Evolutionary conservation across 1,140 invertebrate species (phyloP), one percentile per base, ranked within the genome.

Genomic region (Spodoptera frugiperda): DNA sequence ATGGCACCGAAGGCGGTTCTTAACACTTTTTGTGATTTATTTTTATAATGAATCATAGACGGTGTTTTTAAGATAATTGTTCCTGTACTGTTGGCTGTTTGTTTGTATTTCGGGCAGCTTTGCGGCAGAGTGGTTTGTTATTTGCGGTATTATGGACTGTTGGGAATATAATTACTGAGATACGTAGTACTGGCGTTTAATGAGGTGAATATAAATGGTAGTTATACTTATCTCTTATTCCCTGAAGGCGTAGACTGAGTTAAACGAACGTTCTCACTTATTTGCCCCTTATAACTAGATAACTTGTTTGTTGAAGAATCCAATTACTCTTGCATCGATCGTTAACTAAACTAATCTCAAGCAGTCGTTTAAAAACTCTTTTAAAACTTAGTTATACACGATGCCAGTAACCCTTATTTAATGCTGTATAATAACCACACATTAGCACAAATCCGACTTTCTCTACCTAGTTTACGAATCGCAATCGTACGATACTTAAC

Each of bases 1-100:
- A 85, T 90, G 87, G 78, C 74, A 80, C 82, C 81, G 78, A 87
- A 53, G 83, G 84, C 83, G 77, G 78, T 76, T 83, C 89, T 65
- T 75, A 63, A 51, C 72, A 63, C 72, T 75, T 75, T 75, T 65
- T 65, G 33, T 65, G 72, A 75, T 75, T 75, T 75, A 75, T 75
- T 65, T 75, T 75, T 63, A 75, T 75, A 75, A 75, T 75, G 57
- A 75, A 65, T 75, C 72, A 75, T 53, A 65, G 72, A 65, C 57
- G 72, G 55, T 63, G 46, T 65, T 75, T 72, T 75, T 75, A 75
- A 75, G 49, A 75, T 65, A 65, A 75, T 75, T 75, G 72, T 59
- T 75, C 48, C 72, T 51, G 57, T 46, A 63, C 15, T 63, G 70
- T 19, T 15, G 15, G 11, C 30, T 57, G 68, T 55, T 57, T 57